Conservation (phyloP, 1,140 invertebrate species). For the Maniola jurtina region DNA sequence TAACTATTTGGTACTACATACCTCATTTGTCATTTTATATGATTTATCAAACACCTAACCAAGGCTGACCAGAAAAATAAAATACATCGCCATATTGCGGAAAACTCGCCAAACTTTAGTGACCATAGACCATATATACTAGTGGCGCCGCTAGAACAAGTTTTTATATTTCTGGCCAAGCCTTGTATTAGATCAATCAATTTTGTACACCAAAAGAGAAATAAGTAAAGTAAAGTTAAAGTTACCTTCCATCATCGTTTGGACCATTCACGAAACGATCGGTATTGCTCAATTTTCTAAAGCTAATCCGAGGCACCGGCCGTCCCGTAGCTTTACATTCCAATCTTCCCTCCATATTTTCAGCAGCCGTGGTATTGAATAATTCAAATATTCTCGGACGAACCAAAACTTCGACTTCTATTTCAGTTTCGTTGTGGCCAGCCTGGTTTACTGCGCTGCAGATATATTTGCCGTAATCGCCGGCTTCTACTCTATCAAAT, state of each 20-base stretch:
- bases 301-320: slow-evolving; percentile 87
- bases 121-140: no score
- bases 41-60: no score
- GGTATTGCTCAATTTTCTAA: slow-evolving; percentile 82
- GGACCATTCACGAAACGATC: slow-evolving; percentile 80
- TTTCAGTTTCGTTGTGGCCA: slow-evolving; percentile 82
- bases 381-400: slow-evolving; percentile 90
- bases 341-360: slow-evolving; percentile 82
- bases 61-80: no score
- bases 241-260: slow-evolving; percentile 81
- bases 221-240: slow-evolving; percentile 17
- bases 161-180: no score
- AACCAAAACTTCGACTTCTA: slow-evolving; percentile 84
- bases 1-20: no score
- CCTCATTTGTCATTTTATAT: no score
- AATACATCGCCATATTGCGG: no score
- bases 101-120: no score
- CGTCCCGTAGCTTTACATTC: slow-evolving; percentile 87
- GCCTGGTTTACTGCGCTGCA: slow-evolving; percentile 92
- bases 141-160: no score
- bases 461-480: slow-evolving; percentile 89
- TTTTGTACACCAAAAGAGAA: slow-evolving; percentile 2
- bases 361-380: slow-evolving; percentile 84
- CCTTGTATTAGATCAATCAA: no score
- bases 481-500: slow-evolving; percentile 87